Evolutionary conservation across 2,113 vertebrate genomes (phyloP).

Genomic region (Uria lomvia): DNA sequence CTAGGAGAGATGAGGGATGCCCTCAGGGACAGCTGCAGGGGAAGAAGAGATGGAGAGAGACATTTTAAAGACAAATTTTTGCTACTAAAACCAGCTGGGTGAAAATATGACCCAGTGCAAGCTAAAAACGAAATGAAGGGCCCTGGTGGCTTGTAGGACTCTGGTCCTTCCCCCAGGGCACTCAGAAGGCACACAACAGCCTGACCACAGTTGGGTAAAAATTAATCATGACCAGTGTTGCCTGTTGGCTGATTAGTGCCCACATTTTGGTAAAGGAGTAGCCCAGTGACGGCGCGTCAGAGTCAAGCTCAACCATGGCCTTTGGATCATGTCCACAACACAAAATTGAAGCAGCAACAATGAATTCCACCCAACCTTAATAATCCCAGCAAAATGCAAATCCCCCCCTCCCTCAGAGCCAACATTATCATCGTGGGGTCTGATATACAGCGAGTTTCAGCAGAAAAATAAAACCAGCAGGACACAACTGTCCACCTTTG

Average conservation of each 20-base stretch:
- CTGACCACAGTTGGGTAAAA: background rate
- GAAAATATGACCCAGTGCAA: background rate
- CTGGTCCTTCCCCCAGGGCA: background rate
- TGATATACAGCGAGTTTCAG: background rate
- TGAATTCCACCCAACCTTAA: background rate
- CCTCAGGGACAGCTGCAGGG: too few relatives aligned
- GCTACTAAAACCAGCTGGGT: background rate
- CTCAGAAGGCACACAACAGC: background rate
- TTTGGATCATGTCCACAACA: background rate
- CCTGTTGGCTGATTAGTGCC: background rate
- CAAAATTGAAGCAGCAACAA: background rate
- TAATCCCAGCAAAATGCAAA: background rate
- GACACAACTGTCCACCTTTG: background rate
- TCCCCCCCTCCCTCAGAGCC: background rate
- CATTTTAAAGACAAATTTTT: background rate
- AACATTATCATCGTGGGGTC: fast-evolving
- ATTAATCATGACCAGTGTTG: background rate
- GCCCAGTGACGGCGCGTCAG: too few relatives aligned
- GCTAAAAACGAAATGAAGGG: background rate
- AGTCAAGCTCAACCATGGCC: too few relatives aligned
- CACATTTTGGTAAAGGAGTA: background rate
- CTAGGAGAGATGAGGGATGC: background rate
- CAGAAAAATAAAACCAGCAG: background rate
- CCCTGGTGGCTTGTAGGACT: background rate
- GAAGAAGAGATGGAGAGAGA: background rate